Base-by-base conservation (phyloP, 2,797 vertebrate species). In the Eremophila alpestris region DNA sequence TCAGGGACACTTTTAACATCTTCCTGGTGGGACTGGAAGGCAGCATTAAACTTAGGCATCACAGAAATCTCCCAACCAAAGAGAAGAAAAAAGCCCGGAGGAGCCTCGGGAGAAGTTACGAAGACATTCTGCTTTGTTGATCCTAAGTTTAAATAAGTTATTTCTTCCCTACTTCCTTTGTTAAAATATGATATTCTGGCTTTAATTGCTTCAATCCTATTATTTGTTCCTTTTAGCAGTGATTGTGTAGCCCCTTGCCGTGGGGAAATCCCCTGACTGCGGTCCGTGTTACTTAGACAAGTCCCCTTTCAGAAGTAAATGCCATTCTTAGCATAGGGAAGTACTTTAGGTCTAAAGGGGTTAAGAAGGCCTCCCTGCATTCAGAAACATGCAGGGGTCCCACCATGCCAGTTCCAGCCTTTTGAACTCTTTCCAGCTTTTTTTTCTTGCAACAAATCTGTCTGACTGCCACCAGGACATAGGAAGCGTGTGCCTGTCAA, bases 371-470 rank as follows among this genome's bases (percentile, higher is more conserved):
- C 98, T 98, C 98, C 98, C 97, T 97, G 98, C 97, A 98, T 98
- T 97, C 98, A 97, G 98, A 98, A 98, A 98, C 98, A 98, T 98
- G 98, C 99, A 99, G 99, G 99, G 99, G 98, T 98, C 98, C 97
- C 97, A 98, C 98, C 97, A 97, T 97, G 97, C 98, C 98, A 98
- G 98, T 97, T 98, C 98, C 98, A 98, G 97, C 98, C 97, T 98
- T 98, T 98, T 97, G 98, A 98, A 98, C 97, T 98, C 98, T 97
- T 98, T 98, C 98, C 98, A 98, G 97, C 97, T 97, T 97, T 98
- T 96, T 98, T 98, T 97, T 98, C 97, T 97, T 98, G 98, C 97
- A 98, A 98, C 98, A 98, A 97, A 98, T 98, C 98, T 98, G 97
- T 97, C 95, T 98, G 97, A 97, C 98, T 97, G 98, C 98, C 98